Percentiles rank a stretch among this genome's conserved stretches.
Conservation (phyloP, 2,113 vertebrate species). For the Sinocyclocheilus rhinocerous region DNA sequence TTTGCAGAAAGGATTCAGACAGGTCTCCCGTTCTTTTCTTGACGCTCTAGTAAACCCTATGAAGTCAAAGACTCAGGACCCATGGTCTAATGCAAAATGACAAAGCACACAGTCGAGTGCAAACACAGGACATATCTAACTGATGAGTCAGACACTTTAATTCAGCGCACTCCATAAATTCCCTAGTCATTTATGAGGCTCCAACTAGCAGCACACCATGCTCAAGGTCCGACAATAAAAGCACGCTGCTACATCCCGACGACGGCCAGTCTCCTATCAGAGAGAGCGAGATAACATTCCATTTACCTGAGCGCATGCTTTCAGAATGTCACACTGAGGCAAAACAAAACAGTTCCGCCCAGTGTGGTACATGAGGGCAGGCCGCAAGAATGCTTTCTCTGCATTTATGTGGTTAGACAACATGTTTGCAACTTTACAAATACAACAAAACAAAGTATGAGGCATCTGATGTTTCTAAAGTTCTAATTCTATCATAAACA, state of each 20-base stretch:
- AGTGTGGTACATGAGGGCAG: constrained; percentile 33
- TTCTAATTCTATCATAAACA: not conserved
- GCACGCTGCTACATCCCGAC: constrained; percentile 31
- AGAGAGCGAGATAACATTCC: constrained; percentile 66
- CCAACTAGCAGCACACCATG: constrained; percentile 43
- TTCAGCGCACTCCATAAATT: constrained; percentile 63
- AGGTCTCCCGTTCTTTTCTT: not conserved
- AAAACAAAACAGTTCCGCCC: constrained; percentile 48
- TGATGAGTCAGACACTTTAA: constrained; percentile 66
- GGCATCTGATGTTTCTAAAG: not conserved
- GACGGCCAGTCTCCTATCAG: constrained; percentile 54
- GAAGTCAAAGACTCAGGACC: constrained; percentile 60
- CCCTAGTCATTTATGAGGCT: constrained; percentile 60
- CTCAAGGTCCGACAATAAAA: constrained; percentile 69
- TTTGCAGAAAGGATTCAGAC: not conserved
- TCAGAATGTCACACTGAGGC: constrained; percentile 49
- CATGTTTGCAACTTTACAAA: not conserved
- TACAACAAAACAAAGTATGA: not conserved
- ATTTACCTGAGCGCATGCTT: constrained; percentile 62
- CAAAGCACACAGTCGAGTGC: constrained; percentile 59
- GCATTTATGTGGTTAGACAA: not conserved
- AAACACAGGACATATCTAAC: constrained; percentile 67
- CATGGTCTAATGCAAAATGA: constrained; percentile 61
- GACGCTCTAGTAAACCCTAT: constrained; percentile 5
- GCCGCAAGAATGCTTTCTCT: constrained; percentile 13